These are phyloP conservation scores for Bombus turneri DNA, from an alignment of 1,140 invertebrate genomes.

Conservation along the genomic window DNA sequence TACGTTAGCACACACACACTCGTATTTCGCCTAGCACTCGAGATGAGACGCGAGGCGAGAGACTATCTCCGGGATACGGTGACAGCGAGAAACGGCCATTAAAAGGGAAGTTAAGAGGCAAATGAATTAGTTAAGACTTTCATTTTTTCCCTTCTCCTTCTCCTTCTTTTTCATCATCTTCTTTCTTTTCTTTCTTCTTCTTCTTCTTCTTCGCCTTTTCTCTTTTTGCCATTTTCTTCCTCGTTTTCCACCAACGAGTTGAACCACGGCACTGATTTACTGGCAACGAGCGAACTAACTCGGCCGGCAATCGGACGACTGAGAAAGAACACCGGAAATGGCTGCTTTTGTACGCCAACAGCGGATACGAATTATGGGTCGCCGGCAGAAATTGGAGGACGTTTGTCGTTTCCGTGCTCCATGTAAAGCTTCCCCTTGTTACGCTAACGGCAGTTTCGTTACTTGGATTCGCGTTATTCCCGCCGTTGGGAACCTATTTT, in stretches of 20 bases:
- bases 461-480: neutral
- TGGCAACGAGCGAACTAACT: neutral
- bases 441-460: conserved; percentile 9
- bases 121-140: conserved; percentile 52
- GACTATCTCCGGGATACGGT: neutral
- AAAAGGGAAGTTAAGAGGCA: conserved; percentile 13
- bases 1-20: neutral
- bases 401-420: conserved; percentile 46
- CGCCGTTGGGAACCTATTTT: neutral
- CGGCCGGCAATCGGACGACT: conserved; percentile 11
- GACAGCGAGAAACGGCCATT: conserved; percentile 8
- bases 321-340: conserved; percentile 50
- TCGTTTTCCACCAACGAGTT: neutral
- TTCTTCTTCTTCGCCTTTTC: neutral
- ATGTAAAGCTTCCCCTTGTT: conserved; percentile 12
- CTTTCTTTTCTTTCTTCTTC: neutral
- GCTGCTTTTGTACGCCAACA: conserved; percentile 38
- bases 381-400: conserved; percentile 49
- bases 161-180: neutral
- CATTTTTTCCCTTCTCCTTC: neutral
- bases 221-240: neutral
- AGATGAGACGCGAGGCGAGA: neutral
- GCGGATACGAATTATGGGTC: conserved; percentile 47
- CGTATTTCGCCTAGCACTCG: neutral
- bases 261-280: conserved; percentile 35